Base-by-base conservation (phyloP, 2,888 invertebrate genomes). In the Sarcophaga subvicina region DNA sequence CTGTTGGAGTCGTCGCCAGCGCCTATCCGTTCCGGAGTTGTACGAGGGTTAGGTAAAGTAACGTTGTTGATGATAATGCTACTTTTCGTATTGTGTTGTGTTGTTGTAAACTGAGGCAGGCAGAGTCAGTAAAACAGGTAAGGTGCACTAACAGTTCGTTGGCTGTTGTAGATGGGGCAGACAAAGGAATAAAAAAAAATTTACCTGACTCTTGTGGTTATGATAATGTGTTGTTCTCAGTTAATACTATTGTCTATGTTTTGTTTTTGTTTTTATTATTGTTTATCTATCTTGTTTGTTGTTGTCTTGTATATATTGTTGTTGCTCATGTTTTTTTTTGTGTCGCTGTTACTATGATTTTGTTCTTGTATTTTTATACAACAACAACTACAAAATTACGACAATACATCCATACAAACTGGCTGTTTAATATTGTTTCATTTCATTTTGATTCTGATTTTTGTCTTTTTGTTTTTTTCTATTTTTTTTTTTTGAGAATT, bases 171-270 rank as follows among this genome's bases (percentile, higher is more conserved):
- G 49, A 37, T 37, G 37, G 12, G 54, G 17, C 27, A 71, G 47
- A 67, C 67, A 76, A 77, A 49, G 71, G 22, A 83, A 71, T 25
- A 71, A 60, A 59, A 22, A 22, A 22, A 80, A 80, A 76, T 76
- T 84, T 80, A 80, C 80, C 84, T 84, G 80, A 80, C 80, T 71
- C 59, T 82, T 77, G 82, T 4, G 76, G 77, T 83, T 80, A 80
- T 80, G 72, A 85, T 85, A 80, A 80, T 85, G 72, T 85, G 77
- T 72, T 77, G 54, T 77, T 80, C 76, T 72, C 72, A 80, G 85
- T 72, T 76, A 77, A 77, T 54, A 80, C 80, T 77, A 85, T 80
- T 80, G 85, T 80, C 45, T 67, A 80, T 71, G 76, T 75, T 73
- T 64, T 79, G 67, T 80, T 69, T 17, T 73, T 25, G 72, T 78